phyloP scores from a whole-genome alignment of 2,113 vertebrate species.

The Zootoca vivipara region DNA sequence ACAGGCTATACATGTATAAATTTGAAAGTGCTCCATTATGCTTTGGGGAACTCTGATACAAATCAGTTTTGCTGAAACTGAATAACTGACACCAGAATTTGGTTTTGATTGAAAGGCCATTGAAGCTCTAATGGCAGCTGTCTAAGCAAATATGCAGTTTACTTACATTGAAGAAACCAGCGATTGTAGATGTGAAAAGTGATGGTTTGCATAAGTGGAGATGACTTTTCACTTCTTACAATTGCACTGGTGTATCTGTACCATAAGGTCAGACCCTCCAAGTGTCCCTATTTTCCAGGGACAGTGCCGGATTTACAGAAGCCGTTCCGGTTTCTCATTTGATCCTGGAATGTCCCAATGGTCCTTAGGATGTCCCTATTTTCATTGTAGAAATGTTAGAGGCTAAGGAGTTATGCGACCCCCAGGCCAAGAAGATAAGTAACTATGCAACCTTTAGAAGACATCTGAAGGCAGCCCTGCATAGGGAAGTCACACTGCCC shows the following conservation, averaged over 20 bases:
- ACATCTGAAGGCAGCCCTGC: too few relatives aligned
- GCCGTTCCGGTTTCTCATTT: too few relatives aligned
- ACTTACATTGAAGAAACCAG: not conserved
- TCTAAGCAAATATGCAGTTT: slow-evolving; percentile 19
- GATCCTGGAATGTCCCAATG: too few relatives aligned
- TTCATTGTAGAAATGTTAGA: too few relatives aligned
- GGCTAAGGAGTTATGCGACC: too few relatives aligned
- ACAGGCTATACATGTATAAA: not conserved
- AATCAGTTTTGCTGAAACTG: not conserved
- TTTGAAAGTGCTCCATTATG: not conserved
- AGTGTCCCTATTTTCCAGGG: too few relatives aligned
- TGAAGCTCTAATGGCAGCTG: not conserved
- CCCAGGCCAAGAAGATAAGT: too few relatives aligned
- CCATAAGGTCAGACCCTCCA: too few relatives aligned
- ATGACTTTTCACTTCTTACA: not conserved
- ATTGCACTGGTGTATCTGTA: not conserved
- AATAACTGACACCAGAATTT: not conserved
- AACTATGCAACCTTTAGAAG: too few relatives aligned
- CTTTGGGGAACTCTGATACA: not conserved
- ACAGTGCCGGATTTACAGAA: too few relatives aligned
- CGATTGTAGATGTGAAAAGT: not conserved
- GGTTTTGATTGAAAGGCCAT: slow-evolving; percentile 9
- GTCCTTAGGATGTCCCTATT: too few relatives aligned
- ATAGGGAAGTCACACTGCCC: too few relatives aligned
- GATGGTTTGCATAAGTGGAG: not conserved